Conservation (phyloP, 2,113 vertebrate species). For the Anhinga anhinga region DNA sequence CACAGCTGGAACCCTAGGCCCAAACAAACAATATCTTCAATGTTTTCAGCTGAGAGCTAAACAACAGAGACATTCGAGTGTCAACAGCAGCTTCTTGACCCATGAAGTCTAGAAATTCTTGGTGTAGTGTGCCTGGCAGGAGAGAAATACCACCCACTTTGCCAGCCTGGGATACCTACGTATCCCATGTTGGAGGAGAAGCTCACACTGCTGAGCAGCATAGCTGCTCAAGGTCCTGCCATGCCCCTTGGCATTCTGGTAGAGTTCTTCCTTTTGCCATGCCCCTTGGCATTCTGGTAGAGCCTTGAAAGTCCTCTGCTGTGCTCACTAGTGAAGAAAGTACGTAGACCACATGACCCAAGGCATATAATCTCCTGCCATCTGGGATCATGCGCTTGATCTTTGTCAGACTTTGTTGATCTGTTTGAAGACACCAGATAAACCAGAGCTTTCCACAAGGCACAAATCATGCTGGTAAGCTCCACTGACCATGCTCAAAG, state of each 20-base stretch:
- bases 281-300: too few relatives aligned
- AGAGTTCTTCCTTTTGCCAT: not conserved
- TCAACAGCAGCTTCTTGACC: not conserved
- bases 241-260: not conserved
- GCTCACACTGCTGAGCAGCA: not conserved
- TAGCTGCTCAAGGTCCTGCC: not conserved
- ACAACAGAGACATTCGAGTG: not conserved
- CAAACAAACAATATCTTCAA: not conserved
- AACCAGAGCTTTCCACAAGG: not conserved
- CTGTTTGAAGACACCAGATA: not conserved
- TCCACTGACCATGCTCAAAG: not conserved
- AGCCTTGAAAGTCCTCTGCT: not conserved
- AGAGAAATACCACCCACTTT: not conserved
- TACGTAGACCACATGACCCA: not conserved
- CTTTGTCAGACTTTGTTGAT: not conserved
- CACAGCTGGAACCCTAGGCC: not conserved
- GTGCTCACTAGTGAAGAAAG: not conserved
- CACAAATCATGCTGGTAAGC: not conserved
- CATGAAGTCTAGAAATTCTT: not conserved
- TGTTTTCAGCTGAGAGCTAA: not conserved
- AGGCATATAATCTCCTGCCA: not conserved
- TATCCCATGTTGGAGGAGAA: not conserved
- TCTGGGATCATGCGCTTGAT: not conserved
- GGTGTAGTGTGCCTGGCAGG: not conserved
- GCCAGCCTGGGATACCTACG: not conserved